Evolutionary conservation across 2,888 invertebrate genomes (phyloP), one percentile per base, ranked within the genome.

Genomic region (Zootermopsis nevadensis): DNA sequence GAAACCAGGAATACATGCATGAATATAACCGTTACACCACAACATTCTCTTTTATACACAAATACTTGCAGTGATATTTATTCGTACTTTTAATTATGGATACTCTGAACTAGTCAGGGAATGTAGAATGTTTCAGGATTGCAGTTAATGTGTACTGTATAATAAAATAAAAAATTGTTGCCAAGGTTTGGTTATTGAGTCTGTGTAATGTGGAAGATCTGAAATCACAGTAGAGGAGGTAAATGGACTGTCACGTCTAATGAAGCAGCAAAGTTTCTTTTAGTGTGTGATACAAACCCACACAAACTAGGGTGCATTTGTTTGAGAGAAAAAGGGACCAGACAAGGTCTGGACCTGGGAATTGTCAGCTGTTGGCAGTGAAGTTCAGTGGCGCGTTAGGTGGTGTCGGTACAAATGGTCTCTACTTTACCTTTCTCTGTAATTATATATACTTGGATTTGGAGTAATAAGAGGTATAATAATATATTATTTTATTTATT

Each of bases 261-360:
- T 74, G 38, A 74, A 74, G 74, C 74, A 74, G 33, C 38, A 74
- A 74, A 74, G 24, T 74, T 74, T 74, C 74, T 74, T 74, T 74
- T 38, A 74, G 42, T 38, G n/a, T 42, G 74, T 38, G 42, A 42
- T 74, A 7, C 74, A n/a, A 74, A 74, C 72, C 4, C 74, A 42
- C 19, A 69, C 69, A 69, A 69, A 69, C 67, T 72, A 31, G 72
- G 72, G 35, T 72, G 31, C 27, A 72, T 31, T 72, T 72, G 72
- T 72, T 72, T 27, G 30, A 69, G 12, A 60, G 15, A 0, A 48
- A 69, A 30, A 24, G 38, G 38, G 24, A 7, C 1, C 27, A 24
- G 38, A 2, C 42, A 38, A 22, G 3, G 2, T n/a, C 7, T 74
- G 74, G n/a, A 74, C 38, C 31, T 74, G 74, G 33, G 74, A 74